Base-by-base conservation (phyloP, 2,888 invertebrate species). In the Eurytoma adleriae region DNA sequence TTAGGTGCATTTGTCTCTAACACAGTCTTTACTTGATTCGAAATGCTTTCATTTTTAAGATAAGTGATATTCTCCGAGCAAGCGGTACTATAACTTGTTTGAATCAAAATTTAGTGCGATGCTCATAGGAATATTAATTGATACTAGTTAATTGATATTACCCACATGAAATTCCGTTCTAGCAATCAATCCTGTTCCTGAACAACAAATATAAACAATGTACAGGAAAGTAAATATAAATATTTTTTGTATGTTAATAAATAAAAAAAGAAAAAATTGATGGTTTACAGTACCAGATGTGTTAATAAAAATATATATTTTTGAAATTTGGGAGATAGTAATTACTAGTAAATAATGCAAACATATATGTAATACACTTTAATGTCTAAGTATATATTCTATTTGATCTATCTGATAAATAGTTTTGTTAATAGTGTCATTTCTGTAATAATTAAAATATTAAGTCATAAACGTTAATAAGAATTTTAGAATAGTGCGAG, bases 161-260 rank as follows among this genome's bases (percentile, higher is more conserved):
- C 27, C 59, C 4, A 30, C 27, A 16, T 68, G 27, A 10, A 71
- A 61, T 62, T 62, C 18, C 30, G n/a, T 66, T 76, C 48, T 68
- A 69, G 71, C 30, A 50, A 40, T 64, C 68, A 68, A 78, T 79
- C 68, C 76, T 79, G 78, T 81, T 81, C 81, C 81, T 81, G 76
- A 68, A 72, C 50, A 56, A 62, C 67, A 62, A 68, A 69, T 81
- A 72, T 30, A 75, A 67, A 75, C 64, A 72, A 71, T 81, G 81
- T 79, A 76, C 64, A 78, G 75, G 75, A 62, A 78, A 78, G 40
- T 71, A 75, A 68, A 52, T 75, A 75, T 74, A 18, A 62, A 75
- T 81, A 78, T 81, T 71, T 81, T 81, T 78, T 81, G 71, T 75
- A 81, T 61, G 30, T 75, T 57, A 56, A 74, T 66, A 59, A 68